Percentiles rank a stretch among this genome's conserved stretches.
These are phyloP conservation scores for Pristionchus exspectatus DNA, from an alignment of 2,888 invertebrate species.

Conservation along the genomic window DNA sequence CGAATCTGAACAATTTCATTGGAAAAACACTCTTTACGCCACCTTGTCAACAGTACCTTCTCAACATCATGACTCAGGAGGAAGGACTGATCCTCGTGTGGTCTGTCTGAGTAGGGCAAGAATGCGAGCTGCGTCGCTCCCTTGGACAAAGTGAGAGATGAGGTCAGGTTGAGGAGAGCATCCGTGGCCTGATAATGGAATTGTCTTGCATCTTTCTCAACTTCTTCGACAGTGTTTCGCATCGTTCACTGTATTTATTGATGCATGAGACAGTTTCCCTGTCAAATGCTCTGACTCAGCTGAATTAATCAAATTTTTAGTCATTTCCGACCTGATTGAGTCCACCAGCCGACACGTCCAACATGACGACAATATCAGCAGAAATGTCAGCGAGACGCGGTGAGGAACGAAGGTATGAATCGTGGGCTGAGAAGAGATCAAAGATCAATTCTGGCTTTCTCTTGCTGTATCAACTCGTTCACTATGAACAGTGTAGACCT, in stretches of 20 bases:
- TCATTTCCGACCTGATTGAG: not conserved
- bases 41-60: not conserved
- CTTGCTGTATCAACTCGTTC: not conserved
- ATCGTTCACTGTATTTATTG: no score
- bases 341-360: slow-evolving; percentile 16
- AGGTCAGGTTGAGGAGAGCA: slow-evolving; percentile 27
- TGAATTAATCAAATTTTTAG: not conserved
- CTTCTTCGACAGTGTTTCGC: not conserved
- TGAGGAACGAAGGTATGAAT: not conserved
- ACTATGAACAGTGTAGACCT: not conserved
- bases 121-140: slow-evolving; percentile 25
- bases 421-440: slow-evolving; percentile 18
- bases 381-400: not conserved
- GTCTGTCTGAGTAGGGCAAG: slow-evolving; percentile 22
- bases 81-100: slow-evolving; percentile 25
- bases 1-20: not conserved
- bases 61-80: not conserved
- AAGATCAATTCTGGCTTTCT: not conserved
- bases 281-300: no score
- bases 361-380: not conserved
- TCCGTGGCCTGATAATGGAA: not conserved
- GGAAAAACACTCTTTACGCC: no score
- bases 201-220: not conserved
- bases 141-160: not conserved
- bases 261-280: not conserved